A percentile compares a stretch with the other conserved stretches of the same genome.
Evolutionary conservation across 2,888 invertebrate genomes (phyloP).

Genomic region (Marasmarcha lunaedactyla): DNA sequence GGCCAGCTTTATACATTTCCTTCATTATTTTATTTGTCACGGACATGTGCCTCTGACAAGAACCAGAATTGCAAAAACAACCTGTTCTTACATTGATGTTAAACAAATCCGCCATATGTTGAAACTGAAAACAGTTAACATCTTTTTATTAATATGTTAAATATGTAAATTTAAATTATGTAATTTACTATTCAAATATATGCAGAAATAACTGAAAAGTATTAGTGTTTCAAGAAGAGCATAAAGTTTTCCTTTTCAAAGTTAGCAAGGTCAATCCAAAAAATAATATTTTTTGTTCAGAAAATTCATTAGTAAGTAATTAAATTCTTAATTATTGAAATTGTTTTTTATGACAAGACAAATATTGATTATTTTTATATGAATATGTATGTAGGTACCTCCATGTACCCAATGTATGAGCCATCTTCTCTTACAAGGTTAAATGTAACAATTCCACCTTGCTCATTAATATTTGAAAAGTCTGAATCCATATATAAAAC

Average conservation of each 20-base stretch:
- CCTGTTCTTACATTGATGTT: slow-evolving; percentile 91
- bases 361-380: too few species aligned
- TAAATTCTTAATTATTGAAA: too few species aligned
- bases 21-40: slow-evolving; percentile 78
- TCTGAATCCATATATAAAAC: slow-evolving; percentile 80
- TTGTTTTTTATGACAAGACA: too few species aligned
- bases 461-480: slow-evolving; percentile 71
- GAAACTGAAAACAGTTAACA: slow-evolving; percentile 70
- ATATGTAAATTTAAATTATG: not conserved
- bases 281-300: too few species aligned
- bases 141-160: not conserved
- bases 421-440: slow-evolving; percentile 85
- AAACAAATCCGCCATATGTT: slow-evolving; percentile 88
- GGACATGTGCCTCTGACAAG: slow-evolving; percentile 85
- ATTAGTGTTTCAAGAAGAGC: not conserved
- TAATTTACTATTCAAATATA: not conserved
- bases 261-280: too few species aligned
- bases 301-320: too few species aligned
- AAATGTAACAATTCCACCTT: slow-evolving; percentile 92
- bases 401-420: slow-evolving; percentile 87
- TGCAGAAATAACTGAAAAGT: not conserved
- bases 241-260: not conserved
- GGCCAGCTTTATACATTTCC: slow-evolving; percentile 86
- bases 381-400: too few species aligned
- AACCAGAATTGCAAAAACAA: slow-evolving; percentile 97